Percentiles rank a stretch among this genome's conserved stretches.
These are phyloP conservation scores for Laothoe populi DNA, from an alignment of 2,888 invertebrate genomes.

Conservation along the genomic window DNA sequence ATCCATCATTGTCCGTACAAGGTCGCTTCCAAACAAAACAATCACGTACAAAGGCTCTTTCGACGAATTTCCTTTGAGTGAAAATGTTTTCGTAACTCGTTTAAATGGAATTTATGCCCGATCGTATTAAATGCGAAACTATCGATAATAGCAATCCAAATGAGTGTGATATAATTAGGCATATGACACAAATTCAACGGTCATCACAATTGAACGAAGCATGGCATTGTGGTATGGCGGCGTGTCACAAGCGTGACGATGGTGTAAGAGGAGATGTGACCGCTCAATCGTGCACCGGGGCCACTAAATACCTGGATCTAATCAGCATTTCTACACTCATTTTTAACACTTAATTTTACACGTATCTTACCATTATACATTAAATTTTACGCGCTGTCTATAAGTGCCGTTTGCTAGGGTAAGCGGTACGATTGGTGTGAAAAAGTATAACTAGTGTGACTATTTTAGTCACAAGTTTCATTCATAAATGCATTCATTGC, in stretches of 20 bases:
- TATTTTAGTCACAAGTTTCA: conserved; percentile 11
- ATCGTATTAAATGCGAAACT: conserved; percentile 59
- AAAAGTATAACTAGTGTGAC: conserved; percentile 11
- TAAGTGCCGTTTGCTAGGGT: conserved; percentile 36
- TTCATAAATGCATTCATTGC: conserved; percentile 12
- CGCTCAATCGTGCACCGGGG: conserved; percentile 68
- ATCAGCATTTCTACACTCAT: conserved; percentile 84
- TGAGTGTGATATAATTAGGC: conserved; percentile 79
- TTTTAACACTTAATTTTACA: conserved; percentile 84
- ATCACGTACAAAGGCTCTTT: conserved; percentile 51
- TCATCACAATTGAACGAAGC: conserved; percentile 79
- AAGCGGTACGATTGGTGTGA: conserved; percentile 18
- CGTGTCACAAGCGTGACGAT: conserved; percentile 71
- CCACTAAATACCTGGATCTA: conserved; percentile 82
- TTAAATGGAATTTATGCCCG: conserved; percentile 23
- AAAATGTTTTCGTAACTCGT: background rate
- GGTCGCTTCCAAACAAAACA: conserved; percentile 63
- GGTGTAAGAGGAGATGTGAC: conserved; percentile 74
- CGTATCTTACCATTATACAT: conserved; percentile 79
- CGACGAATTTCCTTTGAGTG: conserved; percentile 35
- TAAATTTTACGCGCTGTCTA: conserved; percentile 71
- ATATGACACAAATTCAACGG: conserved; percentile 81
- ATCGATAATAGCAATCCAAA: conserved; percentile 72
- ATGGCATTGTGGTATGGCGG: conserved; percentile 80
- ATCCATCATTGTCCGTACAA: conserved; percentile 74